These are phyloP conservation scores for Prionace glauca DNA, from an alignment of 2,797 vertebrate species.

Conservation along the genomic window DNA sequence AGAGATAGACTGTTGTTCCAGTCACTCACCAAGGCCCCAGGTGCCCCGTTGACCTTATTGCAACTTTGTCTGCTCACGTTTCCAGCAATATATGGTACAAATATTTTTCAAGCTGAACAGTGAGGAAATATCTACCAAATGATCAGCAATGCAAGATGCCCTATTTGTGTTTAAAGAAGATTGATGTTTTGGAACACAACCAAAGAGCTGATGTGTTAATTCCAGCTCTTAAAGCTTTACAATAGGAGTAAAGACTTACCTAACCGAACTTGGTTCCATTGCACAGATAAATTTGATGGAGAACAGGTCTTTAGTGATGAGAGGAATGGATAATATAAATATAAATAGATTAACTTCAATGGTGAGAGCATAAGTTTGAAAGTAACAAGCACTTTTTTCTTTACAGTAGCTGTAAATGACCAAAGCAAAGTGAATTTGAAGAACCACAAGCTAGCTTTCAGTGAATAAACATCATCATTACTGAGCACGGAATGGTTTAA, in stretches of 20 bases:
- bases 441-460: neutral
- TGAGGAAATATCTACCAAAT: neutral
- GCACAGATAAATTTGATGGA: neutral
- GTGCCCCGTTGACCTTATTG: neutral
- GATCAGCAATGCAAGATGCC: neutral
- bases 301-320: neutral
- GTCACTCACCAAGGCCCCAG: neutral
- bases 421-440: neutral
- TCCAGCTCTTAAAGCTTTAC: neutral
- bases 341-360: neutral
- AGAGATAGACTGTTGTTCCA: neutral
- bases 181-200: neutral
- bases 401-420: neutral
- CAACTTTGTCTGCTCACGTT: neutral
- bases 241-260: neutral
- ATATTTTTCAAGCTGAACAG: neutral
- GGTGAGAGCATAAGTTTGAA: neutral
- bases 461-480: neutral
- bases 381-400: neutral
- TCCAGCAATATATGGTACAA: neutral
- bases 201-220: neutral
- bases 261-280: neutral
- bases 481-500: neutral
- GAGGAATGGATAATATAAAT: neutral
- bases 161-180: neutral